phyloP scores from a whole-genome alignment of 2,888 invertebrate genomes.

The Carabus problematicus region DNA sequence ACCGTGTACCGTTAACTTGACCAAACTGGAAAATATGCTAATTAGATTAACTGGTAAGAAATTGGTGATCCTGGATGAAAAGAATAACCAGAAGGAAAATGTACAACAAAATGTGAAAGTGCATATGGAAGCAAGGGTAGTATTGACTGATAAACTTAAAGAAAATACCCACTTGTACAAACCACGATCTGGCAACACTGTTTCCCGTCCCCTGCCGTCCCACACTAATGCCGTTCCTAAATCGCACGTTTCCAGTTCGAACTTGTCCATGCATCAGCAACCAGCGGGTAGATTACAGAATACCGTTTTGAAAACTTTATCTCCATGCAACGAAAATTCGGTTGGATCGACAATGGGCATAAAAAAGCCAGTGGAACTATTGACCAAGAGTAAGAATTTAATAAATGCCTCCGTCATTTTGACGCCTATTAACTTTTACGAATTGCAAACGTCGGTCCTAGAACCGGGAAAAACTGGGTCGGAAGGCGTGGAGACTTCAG shows the following conservation, averaged over 20 bases:
- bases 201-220: no score
- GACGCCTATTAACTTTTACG: conserved; percentile 17
- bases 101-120: conserved; percentile 11
- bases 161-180: no score
- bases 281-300: no score
- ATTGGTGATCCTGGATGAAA: neutral
- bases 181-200: no score
- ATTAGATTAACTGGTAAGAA: neutral
- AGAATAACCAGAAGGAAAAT: conserved; percentile 26
- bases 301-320: conserved; percentile 28
- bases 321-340: conserved; percentile 21
- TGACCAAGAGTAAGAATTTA: conserved; percentile 17
- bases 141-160: conserved; percentile 23
- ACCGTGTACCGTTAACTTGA: conserved; percentile 31
- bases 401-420: conserved; percentile 36
- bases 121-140: conserved; percentile 11
- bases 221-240: no score
- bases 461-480: neutral
- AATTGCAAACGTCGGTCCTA: neutral
- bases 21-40: neutral
- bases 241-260: no score
- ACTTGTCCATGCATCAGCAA: no score
- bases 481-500: neutral
- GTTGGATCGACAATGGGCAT: conserved; percentile 16
- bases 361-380: conserved; percentile 4